Evolutionary conservation across 2,113 vertebrate genomes (phyloP), one percentile per base, ranked within the genome.

Genomic region (Montifringilla adamsi): DNA sequence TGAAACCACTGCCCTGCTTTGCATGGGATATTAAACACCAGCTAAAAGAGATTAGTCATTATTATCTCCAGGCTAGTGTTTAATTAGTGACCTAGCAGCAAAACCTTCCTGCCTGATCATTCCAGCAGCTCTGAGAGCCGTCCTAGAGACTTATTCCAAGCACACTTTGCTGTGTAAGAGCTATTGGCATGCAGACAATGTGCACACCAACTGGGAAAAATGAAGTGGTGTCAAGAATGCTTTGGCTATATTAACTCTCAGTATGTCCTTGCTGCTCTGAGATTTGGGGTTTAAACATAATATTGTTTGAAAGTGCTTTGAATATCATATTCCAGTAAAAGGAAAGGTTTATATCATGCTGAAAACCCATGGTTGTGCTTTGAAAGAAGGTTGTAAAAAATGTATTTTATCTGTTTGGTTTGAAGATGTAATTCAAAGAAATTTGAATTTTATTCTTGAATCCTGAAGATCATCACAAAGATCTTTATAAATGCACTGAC

Each of bases 191-290:
- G 94, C 93, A 94, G 93, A 83, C 55, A 78, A 59, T 6, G 24
- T 86, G 68, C 63, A 24, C 39, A 23, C 55, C 3, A 16, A n/a
- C 52, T 81, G 85, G 85, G 75, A 74, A 67, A 87, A 92, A 88
- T 81, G 67, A 93, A 72, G 70, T n/a, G 27, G 55, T 86, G 79
- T 92, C 83, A 74, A 88, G 72, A 86, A 95, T 74, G 22, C 44
- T 92, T 92, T 91, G 59, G 17, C 35, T 90, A 3, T 70, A 92
- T 93, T 95, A 90, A 84, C 56, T 81, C 90, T 87, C 84, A 75
- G 28, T 84, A 21, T 72, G 79, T 86, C 85, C 79, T 95, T 80
- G 67, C 43, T 94, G 59, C 52, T 44, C 52, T 85, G 90, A 74
- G 67, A 70, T 67, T 90, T 92, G 44, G 11, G 21, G n/a, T 87